phyloP scores from a whole-genome alignment of 2,797 vertebrate genomes.

The Cottoperca gobio region DNA sequence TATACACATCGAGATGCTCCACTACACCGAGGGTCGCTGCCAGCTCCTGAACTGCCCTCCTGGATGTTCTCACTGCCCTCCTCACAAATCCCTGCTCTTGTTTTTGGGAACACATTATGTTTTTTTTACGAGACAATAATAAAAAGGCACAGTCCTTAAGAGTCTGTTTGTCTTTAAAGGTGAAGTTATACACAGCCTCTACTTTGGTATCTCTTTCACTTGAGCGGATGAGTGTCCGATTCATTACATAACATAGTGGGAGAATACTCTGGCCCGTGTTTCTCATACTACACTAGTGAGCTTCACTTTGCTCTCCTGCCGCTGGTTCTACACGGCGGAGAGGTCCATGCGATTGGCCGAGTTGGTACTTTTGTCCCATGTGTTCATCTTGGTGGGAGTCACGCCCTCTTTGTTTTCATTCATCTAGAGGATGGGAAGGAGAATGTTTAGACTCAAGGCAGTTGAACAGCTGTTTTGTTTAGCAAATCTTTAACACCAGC shows the following conservation, averaged over 20 bases:
- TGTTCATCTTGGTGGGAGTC: constrained; percentile 91
- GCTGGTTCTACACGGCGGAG: constrained; percentile 88
- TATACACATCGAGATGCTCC: constrained; percentile 11
- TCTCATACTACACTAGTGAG: constrained; percentile 53
- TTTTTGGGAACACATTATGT: constrained; percentile 26
- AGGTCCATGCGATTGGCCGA: constrained; percentile 93
- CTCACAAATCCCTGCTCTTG: constrained; percentile 24
- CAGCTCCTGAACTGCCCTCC: constrained; percentile 27
- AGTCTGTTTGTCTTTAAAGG: constrained; percentile 71
- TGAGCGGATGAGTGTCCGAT: constrained; percentile 39
- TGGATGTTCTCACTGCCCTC: constrained; percentile 26
- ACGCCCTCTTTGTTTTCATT: constrained; percentile 92
- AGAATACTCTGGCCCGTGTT: constrained; percentile 62
- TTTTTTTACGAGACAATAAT: no score
- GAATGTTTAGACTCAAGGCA: constrained; percentile 12
- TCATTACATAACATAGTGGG: constrained; percentile 43
- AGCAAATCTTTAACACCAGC: neutral
- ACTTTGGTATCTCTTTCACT: constrained; percentile 40
- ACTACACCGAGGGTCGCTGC: neutral
- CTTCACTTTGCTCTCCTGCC: constrained; percentile 27
- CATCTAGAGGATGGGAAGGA: constrained; percentile 82
- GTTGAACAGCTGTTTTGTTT: neutral
- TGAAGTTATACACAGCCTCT: constrained; percentile 38
- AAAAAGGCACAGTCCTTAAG: constrained; percentile 65
- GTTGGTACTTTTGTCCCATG: constrained; percentile 95